These are phyloP conservation scores for Mobula hypostoma DNA, from an alignment of 2,113 vertebrate genomes.

Conservation along the genomic window DNA sequence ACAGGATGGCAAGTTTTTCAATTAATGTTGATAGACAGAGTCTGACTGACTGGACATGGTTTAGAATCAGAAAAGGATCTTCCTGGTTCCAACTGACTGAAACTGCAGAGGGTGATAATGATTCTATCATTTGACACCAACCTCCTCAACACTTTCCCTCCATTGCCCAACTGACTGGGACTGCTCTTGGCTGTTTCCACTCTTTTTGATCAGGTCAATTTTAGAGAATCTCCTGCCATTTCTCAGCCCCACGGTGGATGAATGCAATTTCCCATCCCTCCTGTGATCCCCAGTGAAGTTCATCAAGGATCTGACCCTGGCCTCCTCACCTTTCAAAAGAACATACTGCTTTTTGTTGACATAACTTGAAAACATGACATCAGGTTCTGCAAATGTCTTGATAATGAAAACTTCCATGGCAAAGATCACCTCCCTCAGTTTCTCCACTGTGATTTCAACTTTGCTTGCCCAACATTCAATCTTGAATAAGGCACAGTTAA, in stretches of 20 bases:
- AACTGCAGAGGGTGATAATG: too few relatives aligned
- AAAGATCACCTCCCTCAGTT: background rate
- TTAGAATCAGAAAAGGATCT: background rate
- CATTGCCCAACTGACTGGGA: background rate
- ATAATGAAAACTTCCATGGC: background rate
- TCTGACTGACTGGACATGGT: background rate
- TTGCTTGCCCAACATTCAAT: background rate
- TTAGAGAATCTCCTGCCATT: background rate
- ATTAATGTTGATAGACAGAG: background rate
- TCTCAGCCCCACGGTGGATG: background rate
- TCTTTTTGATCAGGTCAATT: background rate
- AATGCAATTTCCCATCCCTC: too few relatives aligned
- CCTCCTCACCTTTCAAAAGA: background rate
- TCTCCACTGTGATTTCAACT: background rate
- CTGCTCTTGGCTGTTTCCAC: background rate
- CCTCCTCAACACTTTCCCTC: background rate
- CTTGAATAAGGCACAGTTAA: background rate
- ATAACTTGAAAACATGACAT: background rate
- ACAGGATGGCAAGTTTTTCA: background rate
- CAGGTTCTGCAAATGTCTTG: background rate
- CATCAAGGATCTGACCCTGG: background rate
- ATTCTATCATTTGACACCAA: too few relatives aligned
- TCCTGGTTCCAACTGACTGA: background rate
- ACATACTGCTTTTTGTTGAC: background rate
- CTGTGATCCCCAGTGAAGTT: too few relatives aligned